phyloP scores from a whole-genome alignment of 2,113 vertebrate genomes.

The Myotis lucifugus region DNA sequence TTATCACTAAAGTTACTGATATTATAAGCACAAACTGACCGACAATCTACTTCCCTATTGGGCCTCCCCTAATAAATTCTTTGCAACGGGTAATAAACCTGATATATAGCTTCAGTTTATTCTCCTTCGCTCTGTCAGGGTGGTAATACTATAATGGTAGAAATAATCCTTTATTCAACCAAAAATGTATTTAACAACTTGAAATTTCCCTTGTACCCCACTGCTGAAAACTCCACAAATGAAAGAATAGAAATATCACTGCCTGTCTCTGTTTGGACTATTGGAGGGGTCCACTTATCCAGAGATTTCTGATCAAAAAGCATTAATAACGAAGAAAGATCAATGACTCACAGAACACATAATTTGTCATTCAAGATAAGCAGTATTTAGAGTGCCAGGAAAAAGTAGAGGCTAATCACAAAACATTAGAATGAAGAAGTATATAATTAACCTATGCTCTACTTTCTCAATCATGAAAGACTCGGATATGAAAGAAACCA shows the following conservation, averaged over 20 bases:
- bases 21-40: neutral
- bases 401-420: slow-evolving; percentile 24
- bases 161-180: neutral
- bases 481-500: neutral
- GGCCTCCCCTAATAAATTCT: neutral
- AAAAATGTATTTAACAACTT: neutral
- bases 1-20: neutral
- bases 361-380: slow-evolving; percentile 31
- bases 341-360: slow-evolving; percentile 8
- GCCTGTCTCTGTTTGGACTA: neutral
- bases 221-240: neutral
- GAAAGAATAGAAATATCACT: neutral
- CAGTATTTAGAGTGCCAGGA: slow-evolving; percentile 27
- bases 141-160: neutral
- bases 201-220: neutral
- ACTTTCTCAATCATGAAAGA: neutral
- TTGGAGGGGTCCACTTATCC: neutral
- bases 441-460: neutral
- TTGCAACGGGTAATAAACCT: neutral
- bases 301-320: slow-evolving; percentile 35
- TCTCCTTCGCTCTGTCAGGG: neutral
- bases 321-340: slow-evolving; percentile 40
- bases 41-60: neutral
- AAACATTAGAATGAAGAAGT: slow-evolving; percentile 8
- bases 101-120: neutral